Conservation (phyloP, 1,140 invertebrate genomes). For the Acromyrmex heyeri region DNA sequence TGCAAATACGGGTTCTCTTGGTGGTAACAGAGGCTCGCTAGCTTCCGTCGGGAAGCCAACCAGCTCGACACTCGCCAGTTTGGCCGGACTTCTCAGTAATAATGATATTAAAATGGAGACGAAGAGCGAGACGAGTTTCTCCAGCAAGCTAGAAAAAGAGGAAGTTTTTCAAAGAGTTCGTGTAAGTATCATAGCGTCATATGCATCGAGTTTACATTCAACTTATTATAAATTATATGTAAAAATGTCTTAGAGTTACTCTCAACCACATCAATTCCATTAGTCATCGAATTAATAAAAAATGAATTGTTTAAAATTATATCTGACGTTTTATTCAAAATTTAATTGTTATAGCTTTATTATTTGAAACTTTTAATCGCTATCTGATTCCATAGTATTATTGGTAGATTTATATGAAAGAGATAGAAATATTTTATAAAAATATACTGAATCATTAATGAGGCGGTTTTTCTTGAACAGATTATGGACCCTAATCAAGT, state of each 20-base stretch:
- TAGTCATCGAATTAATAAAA: neutral
- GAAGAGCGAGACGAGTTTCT: slow-evolving; percentile 85
- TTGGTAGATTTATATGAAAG: neutral
- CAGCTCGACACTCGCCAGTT: slow-evolving; percentile 92
- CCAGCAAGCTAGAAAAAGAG: slow-evolving; percentile 86
- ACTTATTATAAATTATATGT: slow-evolving; percentile 10
- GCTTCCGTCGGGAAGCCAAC: slow-evolving; percentile 94
- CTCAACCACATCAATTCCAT: neutral
- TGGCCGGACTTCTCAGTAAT: slow-evolving; percentile 91
- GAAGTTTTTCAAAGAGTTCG: slow-evolving; percentile 88
- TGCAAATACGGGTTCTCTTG: slow-evolving; percentile 85
- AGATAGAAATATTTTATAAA: neutral
- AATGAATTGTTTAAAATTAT: neutral
- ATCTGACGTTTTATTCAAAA: neutral
- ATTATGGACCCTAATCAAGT: slow-evolving; percentile 93
- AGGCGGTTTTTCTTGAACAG: slow-evolving; percentile 80
- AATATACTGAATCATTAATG: neutral
- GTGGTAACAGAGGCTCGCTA: slow-evolving; percentile 92
- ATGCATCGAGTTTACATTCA: neutral
- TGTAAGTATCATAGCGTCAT: slow-evolving; percentile 81
- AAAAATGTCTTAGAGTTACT: neutral
- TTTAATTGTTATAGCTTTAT: neutral
- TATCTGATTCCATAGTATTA: neutral
- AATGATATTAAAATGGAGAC: slow-evolving; percentile 83
- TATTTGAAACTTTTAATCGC: slow-evolving; percentile 28